Evolutionary conservation across 2,113 vertebrate species (phyloP).

Genomic region (Oryzias curvinotus): DNA sequence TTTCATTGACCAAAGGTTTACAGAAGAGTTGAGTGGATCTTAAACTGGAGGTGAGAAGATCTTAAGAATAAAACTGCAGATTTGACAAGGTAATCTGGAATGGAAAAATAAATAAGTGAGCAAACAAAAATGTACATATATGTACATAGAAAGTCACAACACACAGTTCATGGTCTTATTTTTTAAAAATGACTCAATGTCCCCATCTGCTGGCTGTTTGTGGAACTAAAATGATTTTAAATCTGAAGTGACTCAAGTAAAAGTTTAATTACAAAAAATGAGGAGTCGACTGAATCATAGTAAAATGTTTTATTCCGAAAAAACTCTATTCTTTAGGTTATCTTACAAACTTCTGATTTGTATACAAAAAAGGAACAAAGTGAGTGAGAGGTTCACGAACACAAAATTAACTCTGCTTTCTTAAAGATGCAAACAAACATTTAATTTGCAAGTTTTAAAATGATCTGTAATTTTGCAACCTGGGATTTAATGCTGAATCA

Average conservation of each 20-base stretch:
- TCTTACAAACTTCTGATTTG: constrained; percentile 63
- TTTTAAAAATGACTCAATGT: constrained; percentile 29
- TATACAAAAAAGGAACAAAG: constrained; percentile 36
- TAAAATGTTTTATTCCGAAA: constrained; percentile 75
- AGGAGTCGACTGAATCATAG: constrained; percentile 33
- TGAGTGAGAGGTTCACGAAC: constrained; percentile 43
- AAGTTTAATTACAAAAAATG: background rate
- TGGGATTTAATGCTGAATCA: background rate
- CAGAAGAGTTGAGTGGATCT: background rate
- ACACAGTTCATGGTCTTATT: background rate
- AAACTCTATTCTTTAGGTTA: constrained; percentile 56
- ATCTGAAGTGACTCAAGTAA: background rate
- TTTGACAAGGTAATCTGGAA: background rate
- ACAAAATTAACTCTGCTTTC: constrained; percentile 20
- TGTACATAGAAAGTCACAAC: background rate
- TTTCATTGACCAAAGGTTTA: background rate
- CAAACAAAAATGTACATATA: background rate
- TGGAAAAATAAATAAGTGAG: too few species aligned
- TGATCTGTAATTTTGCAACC: background rate
- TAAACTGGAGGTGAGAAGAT: too few species aligned
- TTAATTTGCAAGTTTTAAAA: constrained; percentile 45
- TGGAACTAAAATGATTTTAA: constrained; percentile 38
- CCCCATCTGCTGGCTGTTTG: constrained; percentile 57
- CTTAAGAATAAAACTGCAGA: background rate
- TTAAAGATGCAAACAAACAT: constrained; percentile 16